Base-by-base conservation (phyloP, 2,797 vertebrate genomes). In the Mastacembelus armatus region DNA sequence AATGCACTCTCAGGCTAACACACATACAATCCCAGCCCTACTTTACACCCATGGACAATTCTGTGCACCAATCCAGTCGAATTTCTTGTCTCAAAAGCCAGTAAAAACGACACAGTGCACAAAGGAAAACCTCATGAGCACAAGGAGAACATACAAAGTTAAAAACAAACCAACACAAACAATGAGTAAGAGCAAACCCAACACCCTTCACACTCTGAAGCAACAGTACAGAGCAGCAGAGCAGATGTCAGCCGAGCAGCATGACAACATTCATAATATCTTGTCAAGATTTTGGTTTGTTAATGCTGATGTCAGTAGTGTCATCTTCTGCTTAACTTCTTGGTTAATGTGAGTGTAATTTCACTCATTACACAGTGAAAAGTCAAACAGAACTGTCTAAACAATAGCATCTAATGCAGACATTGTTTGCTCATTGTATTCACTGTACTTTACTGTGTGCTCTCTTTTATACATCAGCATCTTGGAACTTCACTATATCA, bases 231-330 rank as follows among this genome's bases (percentile, higher is more conserved):
- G 35, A 62, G 44, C n/a, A 57, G 27, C 32, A 42, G 36, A 71
- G 18, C 10, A 35, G 36, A 59, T 26, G 19, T 56, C 15, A 56
- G 39, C 16, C 39, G 47, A 39, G 58, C 35, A 19, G 27, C 19
- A 58, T 49, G 50, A 15, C 48, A 54, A 57, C 12, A 57, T 33
- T 48, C 15, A 16, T 42, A 18, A 60, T 21, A 55, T 44, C 3
- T 24, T 51, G 8, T 39, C 36, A 39, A n/a, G 3, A 29, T 16
- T 38, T 38, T 15, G 38, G 1, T 7, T 15, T 30, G 10, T 10
- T 9, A 7, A 38, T 36, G 1, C 3, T 15, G 36, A 5, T 15
- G 14, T 36, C 12, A 36, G 35, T 36, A 9, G 10, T 35, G 33
- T 33, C 3, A 10, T 33, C 7, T 33, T 9, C 6, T 36, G 35